Percentiles rank a stretch among this genome's conserved stretches.
These are phyloP conservation scores for Microplitis demolitor DNA, from an alignment of 1,140 invertebrate genomes.

Conservation along the genomic window DNA sequence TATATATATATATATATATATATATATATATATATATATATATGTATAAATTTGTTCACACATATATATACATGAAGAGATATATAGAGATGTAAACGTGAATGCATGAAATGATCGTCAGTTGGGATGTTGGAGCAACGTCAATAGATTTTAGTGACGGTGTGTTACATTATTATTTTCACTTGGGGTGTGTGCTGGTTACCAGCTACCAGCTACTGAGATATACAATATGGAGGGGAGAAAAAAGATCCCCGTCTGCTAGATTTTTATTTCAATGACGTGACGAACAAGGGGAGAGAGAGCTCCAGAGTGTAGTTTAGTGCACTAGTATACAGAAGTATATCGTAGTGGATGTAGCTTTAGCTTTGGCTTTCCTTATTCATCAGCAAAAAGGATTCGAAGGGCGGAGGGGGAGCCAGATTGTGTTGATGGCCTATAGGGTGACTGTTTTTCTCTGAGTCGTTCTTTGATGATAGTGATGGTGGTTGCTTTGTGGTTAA, in stretches of 20 bases:
- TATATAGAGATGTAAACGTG: conserved; percentile 4
- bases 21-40: no score
- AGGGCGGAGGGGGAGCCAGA: no score
- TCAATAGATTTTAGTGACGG: conserved; percentile 54
- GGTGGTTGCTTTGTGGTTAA: no score
- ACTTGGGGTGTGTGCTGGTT: conserved; percentile 34
- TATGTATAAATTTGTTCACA: conserved; percentile 4
- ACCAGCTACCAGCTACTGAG: background rate
- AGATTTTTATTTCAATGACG: no score
- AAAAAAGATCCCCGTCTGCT: conserved; percentile 7
- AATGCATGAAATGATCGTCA: conserved; percentile 27
- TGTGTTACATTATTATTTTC: conserved; percentile 53
- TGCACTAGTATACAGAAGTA: background rate
- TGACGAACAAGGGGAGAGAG: background rate
- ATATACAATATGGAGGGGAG: background rate
- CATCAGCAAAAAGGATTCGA: no score
- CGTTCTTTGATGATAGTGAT: no score
- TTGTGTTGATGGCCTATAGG: no score
- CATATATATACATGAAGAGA: background rate
- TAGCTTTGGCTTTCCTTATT: no score
- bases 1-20: background rate
- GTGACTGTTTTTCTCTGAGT: no score
- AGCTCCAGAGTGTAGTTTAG: background rate
- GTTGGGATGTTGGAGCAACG: conserved; percentile 38
- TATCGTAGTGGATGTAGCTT: no score